phyloP scores from a whole-genome alignment of 2,113 vertebrate genomes.

The Leucopsar rothschildi region DNA sequence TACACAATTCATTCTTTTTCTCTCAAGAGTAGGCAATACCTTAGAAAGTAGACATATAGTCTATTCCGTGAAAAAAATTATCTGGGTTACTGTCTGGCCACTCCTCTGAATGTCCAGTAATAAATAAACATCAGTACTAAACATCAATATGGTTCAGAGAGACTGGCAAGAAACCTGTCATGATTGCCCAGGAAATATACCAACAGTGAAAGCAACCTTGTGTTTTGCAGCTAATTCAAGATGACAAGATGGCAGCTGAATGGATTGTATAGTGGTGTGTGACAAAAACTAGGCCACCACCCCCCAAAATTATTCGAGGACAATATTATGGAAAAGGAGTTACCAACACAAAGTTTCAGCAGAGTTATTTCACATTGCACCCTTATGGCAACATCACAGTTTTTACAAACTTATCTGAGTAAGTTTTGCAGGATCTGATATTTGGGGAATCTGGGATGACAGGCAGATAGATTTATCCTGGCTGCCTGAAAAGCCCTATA shows the following conservation, averaged over 20 bases:
- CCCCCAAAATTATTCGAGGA: background rate
- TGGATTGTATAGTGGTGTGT: rapidly evolving
- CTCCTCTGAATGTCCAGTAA: background rate
- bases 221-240: background rate
- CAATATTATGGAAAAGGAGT: background rate
- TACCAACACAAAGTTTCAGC: background rate
- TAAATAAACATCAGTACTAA: background rate
- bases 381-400: rapidly evolving
- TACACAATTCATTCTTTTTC: background rate
- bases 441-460: background rate
- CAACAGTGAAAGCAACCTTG: background rate
- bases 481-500: background rate
- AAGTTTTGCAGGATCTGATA: background rate
- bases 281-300: background rate
- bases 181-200: background rate
- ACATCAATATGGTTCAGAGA: background rate
- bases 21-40: background rate
- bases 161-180: background rate
- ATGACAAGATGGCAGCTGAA: background rate
- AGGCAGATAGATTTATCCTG: background rate
- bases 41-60: background rate
- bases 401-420: background rate
- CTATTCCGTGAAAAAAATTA: background rate
- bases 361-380: background rate
- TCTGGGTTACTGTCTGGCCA: background rate